Evolutionary conservation across 2,113 vertebrate genomes (phyloP), one percentile per base, ranked within the genome.

Genomic region (Gobiocypris rarus): DNA sequence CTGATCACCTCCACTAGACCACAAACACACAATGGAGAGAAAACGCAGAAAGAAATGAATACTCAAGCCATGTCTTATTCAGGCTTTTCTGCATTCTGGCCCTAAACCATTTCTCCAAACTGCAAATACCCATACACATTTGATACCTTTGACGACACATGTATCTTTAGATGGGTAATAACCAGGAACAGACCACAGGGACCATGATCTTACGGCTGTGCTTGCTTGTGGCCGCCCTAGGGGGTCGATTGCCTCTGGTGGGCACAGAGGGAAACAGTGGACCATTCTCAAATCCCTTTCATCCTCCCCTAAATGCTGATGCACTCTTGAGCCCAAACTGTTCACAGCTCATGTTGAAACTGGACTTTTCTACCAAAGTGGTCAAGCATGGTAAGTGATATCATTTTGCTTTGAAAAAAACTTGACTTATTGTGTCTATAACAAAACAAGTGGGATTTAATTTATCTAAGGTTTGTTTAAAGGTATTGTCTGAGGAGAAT

Each of bases 11-110:
- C 84, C 31, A 82, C 90, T 89, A 88, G 87, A 4, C 84, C 82
- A 58, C 86, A 94, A 96, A 93, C 79, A 56, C 65, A 70, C 31
- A 90, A 99, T 99, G 97, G 97, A 99, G 96, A 97, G 96, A 90
- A 98, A 99, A 94, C 97, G 97, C 85, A 94, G 96, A 96, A 99
- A 99, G 97, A 99, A 99, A 98, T 96, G 93, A 95, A 89, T 92
- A 89, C 88, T 78, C 78, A 8, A 91, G 90, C 91, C 86, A 26
- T 90, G 89, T 87, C 31, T 90, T 89, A 67, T 45, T 90, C 92
- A 90, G 95, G 95, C 95, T 90, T 92, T 86, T 85, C 88, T 82
- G 89, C 89, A 83, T 92, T 94, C 82, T 90, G 89, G 92, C 93
- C 93, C 87, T 93, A 86, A 92, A 81, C 91, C 89, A 91, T 84